These are phyloP conservation scores for Ischnura elegans DNA, from an alignment of 2,888 invertebrate genomes.

Conservation along the genomic window DNA sequence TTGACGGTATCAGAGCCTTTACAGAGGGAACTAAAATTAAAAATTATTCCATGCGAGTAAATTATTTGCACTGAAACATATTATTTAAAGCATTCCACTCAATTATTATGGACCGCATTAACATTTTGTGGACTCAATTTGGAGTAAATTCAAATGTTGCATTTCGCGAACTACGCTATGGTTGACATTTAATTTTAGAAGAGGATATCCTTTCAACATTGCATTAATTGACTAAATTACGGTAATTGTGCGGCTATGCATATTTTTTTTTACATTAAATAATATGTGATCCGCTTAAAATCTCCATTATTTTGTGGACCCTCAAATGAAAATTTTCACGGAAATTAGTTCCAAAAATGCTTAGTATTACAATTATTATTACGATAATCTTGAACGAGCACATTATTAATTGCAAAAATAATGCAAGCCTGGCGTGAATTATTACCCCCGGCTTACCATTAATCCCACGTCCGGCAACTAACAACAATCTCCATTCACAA, in stretches of 20 bases:
- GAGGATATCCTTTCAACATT: not conserved
- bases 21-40: not conserved
- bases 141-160: not conserved
- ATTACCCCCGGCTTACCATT: not conserved
- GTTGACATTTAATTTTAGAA: not conserved
- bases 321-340: not conserved
- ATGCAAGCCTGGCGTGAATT: not conserved
- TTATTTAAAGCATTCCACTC: not conserved
- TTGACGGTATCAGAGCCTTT: not conserved
- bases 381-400: not conserved
- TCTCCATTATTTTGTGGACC: not conserved
- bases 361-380: not conserved
- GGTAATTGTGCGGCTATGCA: not conserved
- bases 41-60: too few relatives aligned
- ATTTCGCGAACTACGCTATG: not conserved
- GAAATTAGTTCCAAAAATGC: not conserved
- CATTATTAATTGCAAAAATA: not conserved
- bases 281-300: not conserved
- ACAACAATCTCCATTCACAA: constrained; percentile 9
- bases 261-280: not conserved
- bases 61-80: not conserved
- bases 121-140: not conserved
- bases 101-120: not conserved
- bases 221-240: not conserved
- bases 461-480: not conserved